Percentiles rank a stretch among this genome's conserved stretches.
phyloP scores from a whole-genome alignment of 2,888 invertebrate species.

The Tiliacea aurago region DNA sequence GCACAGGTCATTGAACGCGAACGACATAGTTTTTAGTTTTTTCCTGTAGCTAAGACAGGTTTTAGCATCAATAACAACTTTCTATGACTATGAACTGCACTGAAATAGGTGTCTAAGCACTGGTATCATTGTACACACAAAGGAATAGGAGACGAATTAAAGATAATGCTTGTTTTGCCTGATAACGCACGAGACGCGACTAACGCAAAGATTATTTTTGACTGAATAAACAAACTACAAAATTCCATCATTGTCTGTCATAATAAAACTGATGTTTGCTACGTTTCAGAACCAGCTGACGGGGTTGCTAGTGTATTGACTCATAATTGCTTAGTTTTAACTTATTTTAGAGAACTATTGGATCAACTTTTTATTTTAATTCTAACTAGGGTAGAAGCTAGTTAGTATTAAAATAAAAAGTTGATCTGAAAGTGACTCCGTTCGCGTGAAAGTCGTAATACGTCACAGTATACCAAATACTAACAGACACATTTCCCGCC shows the following conservation, averaged over 20 bases:
- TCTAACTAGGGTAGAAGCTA: no score
- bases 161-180: slow-evolving; percentile 41
- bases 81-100: slow-evolving; percentile 31
- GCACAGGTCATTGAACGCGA: slow-evolving; percentile 50
- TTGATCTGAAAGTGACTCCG: no score
- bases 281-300: slow-evolving; percentile 36
- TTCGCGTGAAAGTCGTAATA: neutral
- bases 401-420: no score
- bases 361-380: neutral
- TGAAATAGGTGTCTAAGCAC: slow-evolving; percentile 19
- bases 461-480: neutral
- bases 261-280: slow-evolving; percentile 59
- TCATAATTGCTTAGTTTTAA: neutral
- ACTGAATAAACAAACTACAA: slow-evolving; percentile 41
- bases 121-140: slow-evolving; percentile 34
- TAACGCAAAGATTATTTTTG: slow-evolving; percentile 36
- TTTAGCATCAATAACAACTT: slow-evolving; percentile 37
- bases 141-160: slow-evolving; percentile 19
- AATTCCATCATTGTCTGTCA: slow-evolving; percentile 48
- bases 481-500: neutral
- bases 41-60: slow-evolving; percentile 26
- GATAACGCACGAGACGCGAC: slow-evolving; percentile 31
- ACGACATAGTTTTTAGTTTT: slow-evolving; percentile 37
- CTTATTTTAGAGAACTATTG: no score
- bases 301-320: slow-evolving; percentile 35